phyloP scores from a whole-genome alignment of 2,888 invertebrate species.

The Microplitis deprimator region DNA sequence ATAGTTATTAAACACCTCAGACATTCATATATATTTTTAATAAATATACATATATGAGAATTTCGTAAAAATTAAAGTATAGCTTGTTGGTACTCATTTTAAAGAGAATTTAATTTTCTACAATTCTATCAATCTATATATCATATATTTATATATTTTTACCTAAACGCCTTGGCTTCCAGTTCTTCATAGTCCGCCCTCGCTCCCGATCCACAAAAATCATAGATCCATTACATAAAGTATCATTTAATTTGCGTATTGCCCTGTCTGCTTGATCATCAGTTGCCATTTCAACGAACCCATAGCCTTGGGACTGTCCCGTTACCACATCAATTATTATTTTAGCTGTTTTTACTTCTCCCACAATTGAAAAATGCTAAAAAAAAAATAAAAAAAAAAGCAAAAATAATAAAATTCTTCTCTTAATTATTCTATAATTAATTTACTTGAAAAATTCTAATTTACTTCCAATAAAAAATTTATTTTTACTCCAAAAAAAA shows the following conservation, averaged over 20 bases:
- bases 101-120: too few species aligned
- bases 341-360: constrained; percentile 74
- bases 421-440: background rate
- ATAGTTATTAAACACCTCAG: too few species aligned
- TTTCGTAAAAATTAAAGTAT: too few species aligned
- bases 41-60: too few species aligned
- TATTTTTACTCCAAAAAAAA: too few species aligned
- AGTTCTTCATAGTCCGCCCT: constrained; percentile 80
- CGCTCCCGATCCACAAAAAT: constrained; percentile 86
- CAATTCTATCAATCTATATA: too few species aligned
- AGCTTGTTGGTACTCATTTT: too few species aligned
- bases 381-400: constrained; percentile 74
- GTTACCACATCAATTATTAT: constrained; percentile 85
- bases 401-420: background rate
- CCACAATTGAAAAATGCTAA: constrained; percentile 79
- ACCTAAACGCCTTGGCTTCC: constrained; percentile 87
- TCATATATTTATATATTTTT: constrained; percentile 15
- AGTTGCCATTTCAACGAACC: constrained; percentile 85
- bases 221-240: constrained; percentile 78
- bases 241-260: constrained; percentile 75
- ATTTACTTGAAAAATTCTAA: too few species aligned
- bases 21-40: too few species aligned
- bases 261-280: constrained; percentile 77
- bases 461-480: too few species aligned
- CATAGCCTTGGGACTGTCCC: constrained; percentile 86